Base-by-base conservation (phyloP, 2,888 invertebrate species). In the Netelia inedita region DNA sequence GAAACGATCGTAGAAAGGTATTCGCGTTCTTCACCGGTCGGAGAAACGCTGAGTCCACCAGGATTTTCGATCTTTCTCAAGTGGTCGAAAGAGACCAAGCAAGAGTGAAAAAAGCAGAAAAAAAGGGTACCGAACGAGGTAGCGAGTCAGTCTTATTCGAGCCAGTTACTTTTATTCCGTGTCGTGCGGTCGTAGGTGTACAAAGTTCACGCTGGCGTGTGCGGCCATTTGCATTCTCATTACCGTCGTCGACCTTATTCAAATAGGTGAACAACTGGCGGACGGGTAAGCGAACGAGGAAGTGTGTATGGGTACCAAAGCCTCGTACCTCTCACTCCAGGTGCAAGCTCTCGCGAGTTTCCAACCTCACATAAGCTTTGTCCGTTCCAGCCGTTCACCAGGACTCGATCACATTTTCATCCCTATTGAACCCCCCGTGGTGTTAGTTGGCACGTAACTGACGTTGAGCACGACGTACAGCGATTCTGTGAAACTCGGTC, bases 221-320 rank as follows among this genome's bases (percentile, higher is more conserved):
- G 89, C 87, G 78, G 87, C 87, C 89, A 92, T 92, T 92, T 92
- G 92, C 92, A 92, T 92, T 91, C 91, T 92, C 92, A 91, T 92
- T 92, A 91, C 89, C 92, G 91, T 92, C 89, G 89, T 89, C 89
- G 90, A 89, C 87, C 91, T 90, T 90, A 91, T 91, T 92, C 91
- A 92, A 92, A 92, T 91, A 89, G 88, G 88, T 86, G 90, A 90
- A 91, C 89, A 90, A 90, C 89, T 89, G 87, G 88, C 76, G 88
- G 87, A 80, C 86, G 82, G 66, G 75, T 68, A 74, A 41, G 73
- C 73, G 50, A 46, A 75, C 65, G 69, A 16, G 76, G 76, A 66
- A 61, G 59, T 71, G 59, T 65, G 65, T 79, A 63, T 65, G 69
- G 78, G 55, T 41, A 72, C 11, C 65, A 68, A 57, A 71, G 73